Evolutionary conservation across 2,113 vertebrate genomes (phyloP).

Genomic region (Hippoglossus stenolepis): DNA sequence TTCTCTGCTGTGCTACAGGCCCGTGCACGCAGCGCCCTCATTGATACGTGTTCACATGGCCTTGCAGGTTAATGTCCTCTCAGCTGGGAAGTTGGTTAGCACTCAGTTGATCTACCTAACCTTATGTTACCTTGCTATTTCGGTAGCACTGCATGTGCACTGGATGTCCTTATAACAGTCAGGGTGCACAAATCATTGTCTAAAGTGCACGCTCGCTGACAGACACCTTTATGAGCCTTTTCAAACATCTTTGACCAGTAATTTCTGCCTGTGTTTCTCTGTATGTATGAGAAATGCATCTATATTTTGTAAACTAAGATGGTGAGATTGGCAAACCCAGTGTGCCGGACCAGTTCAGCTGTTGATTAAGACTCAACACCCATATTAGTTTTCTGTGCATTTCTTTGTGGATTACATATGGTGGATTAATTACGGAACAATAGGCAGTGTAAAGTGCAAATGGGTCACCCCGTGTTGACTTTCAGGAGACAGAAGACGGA

Average conservation of each 20-base stretch:
- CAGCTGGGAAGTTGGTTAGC: constrained; percentile 65
- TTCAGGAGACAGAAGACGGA: constrained; percentile 74
- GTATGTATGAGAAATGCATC: constrained; percentile 22
- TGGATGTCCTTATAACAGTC: constrained; percentile 61
- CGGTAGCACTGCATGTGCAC: constrained; percentile 48
- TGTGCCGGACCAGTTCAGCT: constrained; percentile 43
- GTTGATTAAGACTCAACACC: constrained; percentile 66
- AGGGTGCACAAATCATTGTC: constrained; percentile 65
- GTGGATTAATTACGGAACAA: constrained; percentile 77
- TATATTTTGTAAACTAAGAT: constrained; percentile 38
- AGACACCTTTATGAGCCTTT: constrained; percentile 30
- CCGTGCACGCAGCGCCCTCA: constrained; percentile 40
- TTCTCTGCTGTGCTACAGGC: constrained; percentile 24
- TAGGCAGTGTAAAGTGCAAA: constrained; percentile 72
- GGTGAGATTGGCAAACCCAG: constrained; percentile 48
- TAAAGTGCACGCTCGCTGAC: constrained; percentile 54
- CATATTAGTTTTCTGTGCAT: constrained; percentile 55
- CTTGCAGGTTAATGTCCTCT: constrained; percentile 68
- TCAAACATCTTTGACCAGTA: constrained; percentile 30
- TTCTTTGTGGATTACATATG: constrained; percentile 69
- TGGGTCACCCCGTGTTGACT: constrained; percentile 76
- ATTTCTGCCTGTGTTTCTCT: background rate
- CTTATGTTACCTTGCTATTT: constrained; percentile 72
- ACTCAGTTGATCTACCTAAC: constrained; percentile 70
- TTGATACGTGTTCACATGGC: constrained; percentile 62